Percentiles rank a stretch among this genome's conserved stretches.
Evolutionary conservation across 2,797 vertebrate genomes (phyloP).

Genomic region (Novumbra hubbsi): DNA sequence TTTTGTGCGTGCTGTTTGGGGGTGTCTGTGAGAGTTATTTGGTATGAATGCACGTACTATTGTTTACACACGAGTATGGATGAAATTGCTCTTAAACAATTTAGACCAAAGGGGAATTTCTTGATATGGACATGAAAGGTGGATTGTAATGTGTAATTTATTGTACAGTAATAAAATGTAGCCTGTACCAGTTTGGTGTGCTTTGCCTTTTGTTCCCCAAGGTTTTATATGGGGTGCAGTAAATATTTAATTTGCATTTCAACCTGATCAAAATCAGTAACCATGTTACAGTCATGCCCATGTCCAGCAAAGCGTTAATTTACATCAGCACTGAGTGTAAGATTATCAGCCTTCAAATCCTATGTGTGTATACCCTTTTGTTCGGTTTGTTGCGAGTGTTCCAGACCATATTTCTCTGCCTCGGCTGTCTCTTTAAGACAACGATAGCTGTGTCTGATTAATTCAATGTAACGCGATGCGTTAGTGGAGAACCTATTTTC

Average conservation of each 20-base stretch:
- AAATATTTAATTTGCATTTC: not conserved
- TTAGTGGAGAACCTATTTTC: slow-evolving; percentile 63
- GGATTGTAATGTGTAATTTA: slow-evolving; percentile 71
- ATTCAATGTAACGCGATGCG: slow-evolving; percentile 73
- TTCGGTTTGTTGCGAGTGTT: not conserved
- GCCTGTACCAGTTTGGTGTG: slow-evolving; percentile 4
- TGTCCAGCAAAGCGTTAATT: not conserved
- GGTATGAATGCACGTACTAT: not conserved
- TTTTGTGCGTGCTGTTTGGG: slow-evolving; percentile 14
- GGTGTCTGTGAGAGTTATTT: not conserved
- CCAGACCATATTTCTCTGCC: not conserved
- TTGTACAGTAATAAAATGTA: slow-evolving; percentile 70
- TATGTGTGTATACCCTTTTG: not conserved
- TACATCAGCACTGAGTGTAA: not conserved
- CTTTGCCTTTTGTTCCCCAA: not conserved
- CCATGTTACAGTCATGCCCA: not conserved
- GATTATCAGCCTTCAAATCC: not conserved
- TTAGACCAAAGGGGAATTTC: slow-evolving; percentile 42
- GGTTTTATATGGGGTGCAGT: not conserved
- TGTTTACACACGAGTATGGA: slow-evolving; percentile 54
- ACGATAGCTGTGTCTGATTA: slow-evolving; percentile 62
- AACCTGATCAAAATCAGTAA: not conserved
- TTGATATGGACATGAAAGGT: slow-evolving; percentile 9
- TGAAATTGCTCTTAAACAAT: slow-evolving; percentile 35
- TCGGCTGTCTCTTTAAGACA: slow-evolving; percentile 76